Conservation (phyloP, 2,888 invertebrate species). For the Sphinx pinastri region DNA sequence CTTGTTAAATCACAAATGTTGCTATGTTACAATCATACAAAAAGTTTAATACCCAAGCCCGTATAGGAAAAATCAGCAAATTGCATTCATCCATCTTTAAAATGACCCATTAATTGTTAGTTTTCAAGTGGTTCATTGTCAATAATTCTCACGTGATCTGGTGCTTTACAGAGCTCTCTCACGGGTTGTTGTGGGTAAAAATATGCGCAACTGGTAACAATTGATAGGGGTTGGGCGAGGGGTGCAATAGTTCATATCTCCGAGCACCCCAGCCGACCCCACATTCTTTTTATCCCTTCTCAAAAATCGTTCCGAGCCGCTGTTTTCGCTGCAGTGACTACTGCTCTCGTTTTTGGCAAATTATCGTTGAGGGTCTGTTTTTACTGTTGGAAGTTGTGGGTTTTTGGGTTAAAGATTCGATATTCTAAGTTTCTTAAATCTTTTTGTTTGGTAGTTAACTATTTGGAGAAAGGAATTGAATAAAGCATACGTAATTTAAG, state of each 20-base stretch:
- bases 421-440: not conserved
- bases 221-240: constrained; percentile 68
- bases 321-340: constrained; percentile 70
- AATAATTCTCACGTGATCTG: constrained; percentile 44
- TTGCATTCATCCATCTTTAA: not conserved
- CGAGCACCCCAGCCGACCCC: constrained; percentile 72
- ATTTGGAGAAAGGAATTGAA: too few species aligned
- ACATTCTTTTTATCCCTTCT: constrained; percentile 75
- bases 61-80: not conserved
- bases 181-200: constrained; percentile 64
- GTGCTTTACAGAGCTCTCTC: constrained; percentile 47
- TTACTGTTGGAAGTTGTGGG: constrained; percentile 28
- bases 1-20: too few species aligned
- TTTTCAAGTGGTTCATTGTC: constrained; percentile 1
- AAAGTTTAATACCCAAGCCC: too few species aligned
- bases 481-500: too few species aligned
- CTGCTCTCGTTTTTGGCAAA: constrained; percentile 70
- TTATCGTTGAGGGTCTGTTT: constrained; percentile 44
- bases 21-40: too few species aligned
- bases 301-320: constrained; percentile 73
- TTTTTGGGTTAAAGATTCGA: not conserved
- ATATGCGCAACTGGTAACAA: constrained; percentile 80
- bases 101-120: not conserved
- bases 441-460: too few species aligned
- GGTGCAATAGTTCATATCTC: constrained; percentile 70